Conservation (phyloP, 2,113 vertebrate species). For the Galbula dea region DNA sequence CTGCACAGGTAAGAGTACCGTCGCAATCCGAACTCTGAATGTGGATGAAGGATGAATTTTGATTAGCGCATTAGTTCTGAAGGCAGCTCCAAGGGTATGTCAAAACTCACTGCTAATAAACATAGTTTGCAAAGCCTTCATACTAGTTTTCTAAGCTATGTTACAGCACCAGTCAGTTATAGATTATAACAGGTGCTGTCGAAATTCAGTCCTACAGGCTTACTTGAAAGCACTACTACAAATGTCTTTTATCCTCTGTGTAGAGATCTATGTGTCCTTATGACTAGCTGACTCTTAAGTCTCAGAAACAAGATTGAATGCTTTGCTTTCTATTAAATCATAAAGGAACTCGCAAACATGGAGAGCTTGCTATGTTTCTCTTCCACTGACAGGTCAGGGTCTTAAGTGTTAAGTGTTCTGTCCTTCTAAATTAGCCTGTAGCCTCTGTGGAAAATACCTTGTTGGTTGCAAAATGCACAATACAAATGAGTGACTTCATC, state of each 20-base stretch:
- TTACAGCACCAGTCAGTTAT: too few relatives aligned
- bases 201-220: too few relatives aligned
- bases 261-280: not conserved
- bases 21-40: accelerated
- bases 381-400: not conserved
- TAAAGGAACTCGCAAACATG: not conserved
- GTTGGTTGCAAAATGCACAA: not conserved
- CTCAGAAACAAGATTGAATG: not conserved
- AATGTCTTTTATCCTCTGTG: too few relatives aligned
- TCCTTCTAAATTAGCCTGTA: not conserved
- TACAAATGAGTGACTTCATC: not conserved
- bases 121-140: accelerated
- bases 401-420: not conserved
- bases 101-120: not conserved
- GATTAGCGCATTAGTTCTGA: not conserved
- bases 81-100: not conserved
- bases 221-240: not conserved
- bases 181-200: not conserved
- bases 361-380: not conserved
- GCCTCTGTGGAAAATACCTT: not conserved
- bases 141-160: not conserved
- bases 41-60: not conserved
- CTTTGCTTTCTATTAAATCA: not conserved
- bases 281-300: too few relatives aligned
- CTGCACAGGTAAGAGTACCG: accelerated